Percentiles rank a stretch among this genome's conserved stretches.
These are phyloP conservation scores for Drosophila subquinaria DNA, from an alignment of 2,888 invertebrate species.

Conservation along the genomic window DNA sequence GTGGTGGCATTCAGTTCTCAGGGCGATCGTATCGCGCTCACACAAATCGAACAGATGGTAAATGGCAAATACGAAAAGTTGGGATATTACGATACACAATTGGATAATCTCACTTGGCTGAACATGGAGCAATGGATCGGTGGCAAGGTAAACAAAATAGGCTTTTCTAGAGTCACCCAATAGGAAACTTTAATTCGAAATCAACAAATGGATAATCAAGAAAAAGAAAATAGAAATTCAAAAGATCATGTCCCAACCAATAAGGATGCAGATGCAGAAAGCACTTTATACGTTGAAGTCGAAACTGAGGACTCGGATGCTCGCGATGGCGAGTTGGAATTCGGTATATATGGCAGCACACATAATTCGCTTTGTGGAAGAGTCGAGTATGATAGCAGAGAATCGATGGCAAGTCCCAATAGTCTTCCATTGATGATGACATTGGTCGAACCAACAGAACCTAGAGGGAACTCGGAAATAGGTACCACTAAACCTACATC, in stretches of 20 bases:
- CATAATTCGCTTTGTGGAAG: no score
- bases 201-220: neutral
- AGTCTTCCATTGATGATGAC: neutral
- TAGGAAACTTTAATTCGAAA: neutral
- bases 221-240: neutral
- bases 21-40: slow-evolving; percentile 99
- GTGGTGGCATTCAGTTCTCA: slow-evolving; percentile 98
- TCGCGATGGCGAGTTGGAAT: neutral
- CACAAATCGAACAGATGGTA: slow-evolving; percentile 98
- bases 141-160: slow-evolving; percentile 85
- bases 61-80: slow-evolving; percentile 97
- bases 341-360: neutral
- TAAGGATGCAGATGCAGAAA: neutral
- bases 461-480: neutral
- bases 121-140: slow-evolving; percentile 96
- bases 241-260: neutral
- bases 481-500: neutral
- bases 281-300: neutral
- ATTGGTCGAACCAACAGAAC: neutral
- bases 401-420: neutral
- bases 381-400: slow-evolving; percentile 3
- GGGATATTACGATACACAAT: slow-evolving; percentile 98
- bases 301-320: neutral
- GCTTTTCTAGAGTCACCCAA: slow-evolving; percentile 4
- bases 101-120: slow-evolving; percentile 97